Percentiles rank a stretch among this genome's conserved stretches.
These are phyloP conservation scores for Neolamprologus toae DNA, from an alignment of 2,113 vertebrate species.

Conservation along the genomic window DNA sequence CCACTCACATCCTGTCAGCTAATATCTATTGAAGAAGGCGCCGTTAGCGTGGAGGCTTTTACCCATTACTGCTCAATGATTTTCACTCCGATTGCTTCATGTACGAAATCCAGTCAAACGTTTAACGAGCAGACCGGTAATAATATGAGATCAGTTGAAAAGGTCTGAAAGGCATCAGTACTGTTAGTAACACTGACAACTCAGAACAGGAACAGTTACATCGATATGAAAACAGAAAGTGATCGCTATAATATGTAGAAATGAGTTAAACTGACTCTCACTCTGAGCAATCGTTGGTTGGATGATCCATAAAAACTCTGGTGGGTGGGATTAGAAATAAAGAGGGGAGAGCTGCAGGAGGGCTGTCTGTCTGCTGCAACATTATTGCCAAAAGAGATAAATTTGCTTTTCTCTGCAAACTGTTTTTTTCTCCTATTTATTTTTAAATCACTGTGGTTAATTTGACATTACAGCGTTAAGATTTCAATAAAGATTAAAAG, in stretches of 20 bases:
- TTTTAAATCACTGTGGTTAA: neutral
- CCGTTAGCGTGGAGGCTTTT: neutral
- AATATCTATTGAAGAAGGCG: neutral
- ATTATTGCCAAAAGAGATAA: neutral
- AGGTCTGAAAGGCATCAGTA: neutral
- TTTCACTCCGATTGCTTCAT: neutral
- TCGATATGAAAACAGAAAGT: neutral
- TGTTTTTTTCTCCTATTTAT: neutral
- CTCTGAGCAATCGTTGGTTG: neutral
- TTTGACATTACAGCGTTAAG: neutral
- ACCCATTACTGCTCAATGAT: constrained; percentile 3
- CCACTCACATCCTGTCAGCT: constrained; percentile 1
- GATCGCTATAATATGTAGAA: neutral
- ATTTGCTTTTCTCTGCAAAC: neutral
- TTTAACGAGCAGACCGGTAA: neutral
- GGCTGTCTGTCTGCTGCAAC: neutral
- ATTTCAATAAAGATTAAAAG: neutral
- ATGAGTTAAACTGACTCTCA: neutral
- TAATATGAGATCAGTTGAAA: neutral
- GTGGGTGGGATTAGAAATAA: neutral
- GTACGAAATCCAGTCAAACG: neutral
- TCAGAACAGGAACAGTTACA: neutral
- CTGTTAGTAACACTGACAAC: neutral
- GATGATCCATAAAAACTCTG: neutral
- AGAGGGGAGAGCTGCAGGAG: neutral